A percentile compares a stretch with the other conserved stretches of the same genome.
Evolutionary conservation across 2,113 vertebrate genomes (phyloP).

Genomic region (Sturnira hondurensis): DNA sequence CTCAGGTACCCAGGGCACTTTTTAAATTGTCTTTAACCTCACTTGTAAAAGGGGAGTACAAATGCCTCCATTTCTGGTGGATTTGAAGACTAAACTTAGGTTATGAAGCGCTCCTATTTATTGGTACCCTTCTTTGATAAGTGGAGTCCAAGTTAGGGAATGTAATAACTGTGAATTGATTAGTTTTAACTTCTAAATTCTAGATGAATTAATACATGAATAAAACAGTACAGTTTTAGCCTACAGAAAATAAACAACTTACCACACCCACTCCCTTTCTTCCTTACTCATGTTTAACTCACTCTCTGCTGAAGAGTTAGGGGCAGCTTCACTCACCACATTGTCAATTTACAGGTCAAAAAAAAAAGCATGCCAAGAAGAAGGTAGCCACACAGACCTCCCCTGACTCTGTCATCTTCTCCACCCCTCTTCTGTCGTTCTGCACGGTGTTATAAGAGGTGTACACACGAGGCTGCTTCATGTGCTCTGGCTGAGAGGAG

Average conservation of each 20-base stretch:
- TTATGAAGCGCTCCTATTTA: neutral
- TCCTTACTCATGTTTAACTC: neutral
- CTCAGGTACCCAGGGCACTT: neutral
- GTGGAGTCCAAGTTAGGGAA: neutral
- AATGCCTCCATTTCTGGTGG: neutral
- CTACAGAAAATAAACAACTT: neutral
- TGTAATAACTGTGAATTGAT: neutral
- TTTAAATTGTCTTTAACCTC: neutral
- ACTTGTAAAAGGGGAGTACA: neutral
- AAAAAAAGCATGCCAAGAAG: neutral
- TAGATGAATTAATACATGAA: neutral
- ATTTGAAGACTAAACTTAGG: neutral
- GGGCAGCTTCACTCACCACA: neutral
- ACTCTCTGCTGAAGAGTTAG: neutral
- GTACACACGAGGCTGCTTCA: conserved; percentile 91
- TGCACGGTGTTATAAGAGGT: conserved; percentile 97
- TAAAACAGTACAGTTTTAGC: neutral
- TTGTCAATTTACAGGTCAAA: neutral
- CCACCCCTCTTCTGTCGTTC: conserved; percentile 94
- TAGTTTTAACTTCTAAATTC: neutral
- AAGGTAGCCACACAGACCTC: conserved; percentile 80
- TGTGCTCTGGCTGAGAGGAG: conserved; percentile 90
- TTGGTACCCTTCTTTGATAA: neutral
- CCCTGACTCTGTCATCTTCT: conserved; percentile 86
- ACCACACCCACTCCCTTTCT: neutral